These are phyloP conservation scores for Scomberomorus guttatus DNA, from an alignment of 2,797 vertebrate species.

Conservation along the genomic window DNA sequence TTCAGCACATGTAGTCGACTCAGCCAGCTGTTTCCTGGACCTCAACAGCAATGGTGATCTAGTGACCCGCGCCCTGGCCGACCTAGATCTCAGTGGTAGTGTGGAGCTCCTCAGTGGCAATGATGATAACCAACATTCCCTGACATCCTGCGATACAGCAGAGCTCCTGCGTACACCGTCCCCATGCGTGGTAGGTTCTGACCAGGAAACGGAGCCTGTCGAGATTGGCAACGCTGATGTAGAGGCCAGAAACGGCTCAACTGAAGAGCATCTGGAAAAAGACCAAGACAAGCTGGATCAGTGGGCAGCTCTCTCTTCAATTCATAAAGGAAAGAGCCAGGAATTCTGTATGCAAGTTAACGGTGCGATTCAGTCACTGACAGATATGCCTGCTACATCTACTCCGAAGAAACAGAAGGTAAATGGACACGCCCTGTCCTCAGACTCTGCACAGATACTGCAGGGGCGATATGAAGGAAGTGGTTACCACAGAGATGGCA, in stretches of 20 bases:
- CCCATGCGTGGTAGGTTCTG: slow-evolving; percentile 58
- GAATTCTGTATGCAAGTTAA: slow-evolving; percentile 45
- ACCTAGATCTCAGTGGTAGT: slow-evolving; percentile 77
- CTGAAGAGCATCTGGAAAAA: slow-evolving; percentile 19
- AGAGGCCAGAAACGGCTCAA: slow-evolving; percentile 1
- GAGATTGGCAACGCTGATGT: not conserved
- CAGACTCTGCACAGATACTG: slow-evolving; percentile 72
- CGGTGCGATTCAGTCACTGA: slow-evolving; percentile 19
- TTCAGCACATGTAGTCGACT: slow-evolving; percentile 65
- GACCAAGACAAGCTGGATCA: slow-evolving; percentile 19
- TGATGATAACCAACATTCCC: slow-evolving; percentile 54
- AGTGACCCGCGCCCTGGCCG: slow-evolving; percentile 77
- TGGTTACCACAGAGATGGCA: slow-evolving; percentile 92
- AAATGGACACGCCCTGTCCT: slow-evolving; percentile 9
- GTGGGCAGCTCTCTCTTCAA: slow-evolving; percentile 64
- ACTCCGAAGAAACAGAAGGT: slow-evolving; percentile 87
- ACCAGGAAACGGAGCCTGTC: slow-evolving; percentile 50
- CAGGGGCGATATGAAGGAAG: slow-evolving; percentile 89
- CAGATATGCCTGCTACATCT: slow-evolving; percentile 86
- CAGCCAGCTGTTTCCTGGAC: slow-evolving; percentile 83
- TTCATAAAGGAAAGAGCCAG: slow-evolving; percentile 61
- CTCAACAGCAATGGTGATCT: slow-evolving; percentile 82
- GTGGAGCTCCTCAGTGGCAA: slow-evolving; percentile 49
- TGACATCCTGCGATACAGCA: slow-evolving; percentile 69
- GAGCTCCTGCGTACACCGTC: slow-evolving; percentile 74